Percentiles rank a stretch among this genome's conserved stretches.
Conservation (phyloP, 2,797 vertebrate species). For the Rallus crepitans region DNA sequence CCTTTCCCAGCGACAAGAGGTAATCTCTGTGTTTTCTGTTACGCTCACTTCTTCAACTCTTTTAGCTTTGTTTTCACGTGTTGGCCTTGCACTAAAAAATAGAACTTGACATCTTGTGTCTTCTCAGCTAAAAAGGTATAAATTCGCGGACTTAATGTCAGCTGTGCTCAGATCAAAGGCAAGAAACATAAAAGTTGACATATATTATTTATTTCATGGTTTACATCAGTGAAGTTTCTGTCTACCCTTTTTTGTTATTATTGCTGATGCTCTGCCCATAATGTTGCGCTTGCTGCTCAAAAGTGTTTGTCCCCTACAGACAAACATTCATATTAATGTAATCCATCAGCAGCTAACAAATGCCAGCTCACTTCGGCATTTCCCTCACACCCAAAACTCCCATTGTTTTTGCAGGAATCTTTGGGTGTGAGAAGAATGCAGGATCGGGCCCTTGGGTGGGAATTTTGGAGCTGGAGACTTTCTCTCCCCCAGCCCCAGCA, state of each 20-base stretch:
- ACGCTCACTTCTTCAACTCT: constrained; percentile 5
- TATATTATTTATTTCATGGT: constrained; percentile 77
- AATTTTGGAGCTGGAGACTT: neutral
- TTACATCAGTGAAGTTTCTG: constrained; percentile 53
- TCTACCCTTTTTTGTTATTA: constrained; percentile 12
- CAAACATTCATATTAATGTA: constrained; percentile 40
- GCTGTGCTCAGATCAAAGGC: constrained; percentile 70
- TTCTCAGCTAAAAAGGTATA: constrained; percentile 70
- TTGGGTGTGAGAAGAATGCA: constrained; percentile 19
- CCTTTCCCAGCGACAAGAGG: neutral
- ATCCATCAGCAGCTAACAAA: constrained; percentile 56
- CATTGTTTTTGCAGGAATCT: constrained; percentile 26
- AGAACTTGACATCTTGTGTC: constrained; percentile 59
- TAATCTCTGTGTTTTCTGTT: constrained; percentile 20
- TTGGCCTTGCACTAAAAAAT: constrained; percentile 68
- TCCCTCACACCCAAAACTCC: neutral
- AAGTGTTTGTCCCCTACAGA: constrained; percentile 61
- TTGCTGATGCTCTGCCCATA: constrained; percentile 70
- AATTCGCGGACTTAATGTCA: constrained; percentile 71
- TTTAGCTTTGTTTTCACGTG: constrained; percentile 40
- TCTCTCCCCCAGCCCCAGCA: neutral
- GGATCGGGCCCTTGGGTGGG: neutral
- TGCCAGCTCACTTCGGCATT: neutral
- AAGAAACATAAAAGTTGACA: constrained; percentile 75
- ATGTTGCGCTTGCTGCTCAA: constrained; percentile 17